These are phyloP conservation scores for Busseola fusca DNA, from an alignment of 2,888 invertebrate genomes.

Conservation along the genomic window DNA sequence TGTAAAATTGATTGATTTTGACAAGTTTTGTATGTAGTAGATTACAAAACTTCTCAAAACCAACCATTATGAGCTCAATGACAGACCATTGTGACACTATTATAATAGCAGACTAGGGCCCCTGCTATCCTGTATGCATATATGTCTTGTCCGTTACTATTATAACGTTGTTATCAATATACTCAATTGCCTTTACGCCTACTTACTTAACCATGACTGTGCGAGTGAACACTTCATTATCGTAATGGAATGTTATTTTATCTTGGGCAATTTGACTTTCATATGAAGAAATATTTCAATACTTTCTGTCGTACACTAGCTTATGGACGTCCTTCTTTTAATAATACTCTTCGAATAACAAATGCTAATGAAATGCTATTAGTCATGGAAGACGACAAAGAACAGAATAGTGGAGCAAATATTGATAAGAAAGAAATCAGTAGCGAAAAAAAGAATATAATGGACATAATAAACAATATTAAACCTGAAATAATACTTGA, in stretches of 20 bases:
- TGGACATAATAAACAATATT: conserved; percentile 28
- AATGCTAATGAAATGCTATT: background rate
- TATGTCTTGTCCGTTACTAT: background rate
- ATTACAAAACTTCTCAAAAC: no score
- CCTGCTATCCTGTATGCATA: background rate
- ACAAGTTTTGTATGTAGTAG: no score
- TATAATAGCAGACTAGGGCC: no score
- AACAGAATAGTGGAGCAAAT: conserved; percentile 19
- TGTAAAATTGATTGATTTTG: no score
- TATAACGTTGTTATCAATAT: conserved; percentile 23
- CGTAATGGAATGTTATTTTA: conserved; percentile 32
- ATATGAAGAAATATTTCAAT: conserved; percentile 3
- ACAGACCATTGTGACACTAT: no score
- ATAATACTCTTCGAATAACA: background rate
- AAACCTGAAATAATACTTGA: conserved; percentile 41
- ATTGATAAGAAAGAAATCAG: conserved; percentile 15
- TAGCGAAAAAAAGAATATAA: conserved; percentile 25
- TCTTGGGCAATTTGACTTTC: conserved; percentile 15
- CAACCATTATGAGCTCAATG: no score
- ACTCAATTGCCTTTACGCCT: conserved; percentile 20
- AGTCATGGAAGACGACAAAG: conserved; percentile 40
- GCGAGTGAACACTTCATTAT: conserved; percentile 33
- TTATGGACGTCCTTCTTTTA: conserved; percentile 23
- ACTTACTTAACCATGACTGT: conserved; percentile 27
- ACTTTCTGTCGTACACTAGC: background rate